Evolutionary conservation across 2,797 vertebrate species (phyloP).

Genomic region (Pangasius larnaudii): DNA sequence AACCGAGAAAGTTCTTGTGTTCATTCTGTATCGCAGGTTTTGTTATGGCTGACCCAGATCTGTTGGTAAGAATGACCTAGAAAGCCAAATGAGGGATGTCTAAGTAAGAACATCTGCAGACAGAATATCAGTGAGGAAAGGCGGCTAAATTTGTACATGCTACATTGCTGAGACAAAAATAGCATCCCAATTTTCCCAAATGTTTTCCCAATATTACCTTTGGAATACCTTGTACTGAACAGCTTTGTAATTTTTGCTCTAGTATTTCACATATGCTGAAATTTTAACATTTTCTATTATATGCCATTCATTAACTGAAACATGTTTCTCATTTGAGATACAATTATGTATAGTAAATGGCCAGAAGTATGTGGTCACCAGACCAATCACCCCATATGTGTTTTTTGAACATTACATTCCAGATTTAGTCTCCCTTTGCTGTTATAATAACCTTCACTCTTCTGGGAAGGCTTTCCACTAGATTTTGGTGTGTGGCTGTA

Average conservation of each 20-base stretch:
- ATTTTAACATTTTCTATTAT: background rate
- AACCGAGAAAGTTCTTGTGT: conserved; percentile 1
- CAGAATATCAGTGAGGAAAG: conserved; percentile 7
- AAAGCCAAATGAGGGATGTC: conserved; percentile 15
- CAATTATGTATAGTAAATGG: background rate
- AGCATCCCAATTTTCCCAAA: background rate
- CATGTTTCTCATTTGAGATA: background rate
- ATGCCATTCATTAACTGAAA: background rate
- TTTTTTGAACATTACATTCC: background rate
- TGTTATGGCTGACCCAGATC: conserved; percentile 6
- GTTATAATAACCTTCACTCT: background rate
- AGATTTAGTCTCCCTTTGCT: background rate
- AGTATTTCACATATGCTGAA: background rate
- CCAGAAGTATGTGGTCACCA: background rate
- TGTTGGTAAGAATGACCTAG: conserved; percentile 10
- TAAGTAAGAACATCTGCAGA: conserved; percentile 6
- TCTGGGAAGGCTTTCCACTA: background rate
- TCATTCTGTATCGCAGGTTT: background rate
- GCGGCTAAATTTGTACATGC: background rate
- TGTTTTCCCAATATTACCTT: background rate
- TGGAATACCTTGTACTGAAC: background rate
- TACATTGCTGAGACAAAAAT: conserved; percentile 6
- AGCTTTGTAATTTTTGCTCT: background rate
- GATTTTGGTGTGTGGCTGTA: background rate
- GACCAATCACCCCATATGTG: background rate